These are phyloP conservation scores for Ranitomeya variabilis DNA, from an alignment of 2,113 vertebrate species.

Conservation along the genomic window DNA sequence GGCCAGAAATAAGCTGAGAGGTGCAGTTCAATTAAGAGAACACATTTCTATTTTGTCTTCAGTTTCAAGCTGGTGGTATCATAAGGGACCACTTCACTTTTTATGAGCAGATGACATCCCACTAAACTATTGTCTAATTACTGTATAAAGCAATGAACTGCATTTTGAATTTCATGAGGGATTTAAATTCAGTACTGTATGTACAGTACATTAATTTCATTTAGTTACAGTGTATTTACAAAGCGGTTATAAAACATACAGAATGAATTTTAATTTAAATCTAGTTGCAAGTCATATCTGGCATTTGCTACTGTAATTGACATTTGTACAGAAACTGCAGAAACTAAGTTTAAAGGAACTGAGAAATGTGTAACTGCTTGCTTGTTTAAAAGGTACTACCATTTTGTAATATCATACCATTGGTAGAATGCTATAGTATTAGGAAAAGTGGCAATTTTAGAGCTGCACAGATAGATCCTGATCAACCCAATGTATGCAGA, in stretches of 20 bases:
- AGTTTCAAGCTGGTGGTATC: neutral
- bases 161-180: neutral
- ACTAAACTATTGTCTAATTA: conserved; percentile 21
- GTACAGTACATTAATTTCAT: conserved; percentile 29
- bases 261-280: neutral
- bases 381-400: neutral
- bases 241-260: neutral
- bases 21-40: neutral
- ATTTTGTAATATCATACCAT: neutral
- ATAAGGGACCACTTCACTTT: neutral
- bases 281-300: neutral
- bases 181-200: conserved; percentile 5
- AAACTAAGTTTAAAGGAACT: neutral
- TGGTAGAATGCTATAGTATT: neutral
- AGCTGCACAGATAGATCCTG: too few species aligned
- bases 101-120: conserved; percentile 15
- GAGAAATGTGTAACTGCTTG: neutral
- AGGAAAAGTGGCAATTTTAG: too few species aligned
- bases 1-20: neutral
- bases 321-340: neutral
- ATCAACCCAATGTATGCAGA: too few species aligned
- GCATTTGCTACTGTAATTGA: neutral
- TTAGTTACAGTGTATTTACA: conserved; percentile 15
- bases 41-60: neutral
- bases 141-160: conserved; percentile 1